Evolutionary conservation across 1,140 invertebrate genomes (phyloP), one percentile per base, ranked within the genome.

Genomic region (Thereuonema tuberculata): DNA sequence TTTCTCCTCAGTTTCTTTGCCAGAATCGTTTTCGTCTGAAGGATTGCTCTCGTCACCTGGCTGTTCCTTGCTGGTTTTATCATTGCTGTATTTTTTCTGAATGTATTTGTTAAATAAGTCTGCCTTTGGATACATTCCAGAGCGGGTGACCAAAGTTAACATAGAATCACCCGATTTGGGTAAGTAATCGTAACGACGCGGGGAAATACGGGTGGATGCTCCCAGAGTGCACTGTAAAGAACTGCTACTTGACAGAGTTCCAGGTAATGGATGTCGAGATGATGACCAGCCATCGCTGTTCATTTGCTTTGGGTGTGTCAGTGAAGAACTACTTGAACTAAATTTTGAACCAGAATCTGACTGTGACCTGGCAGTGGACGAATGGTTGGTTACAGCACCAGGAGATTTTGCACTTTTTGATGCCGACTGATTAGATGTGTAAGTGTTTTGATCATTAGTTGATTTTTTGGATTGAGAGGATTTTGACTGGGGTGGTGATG

Each of bases 91-190:
- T n/a, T n/a, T 50, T 12, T 21, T 50, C 24, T 50, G 48, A 21
- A 50, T 12, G 24, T 55, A n/a, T 55, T 55, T 31, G n/a, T 9
- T 46, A 25, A 57, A 17, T 3, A 57, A 24, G 25, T 46, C 20
- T 2, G 28, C 17, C 23, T 57, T 57, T 17, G 20, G 28, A 57
- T 57, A 57, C 3, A 15, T 20, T 43, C 56, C 56, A 43, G 56
- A 57, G 3, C 56, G 28, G 3, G 56, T 57, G 2, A 43, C 37
- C 28, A 57, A 24, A 43, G 56, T 43, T 15, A 28, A 28, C 14
- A 55, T 9, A 25, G 14, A 24, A 55, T 55, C 53, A 23, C 21
- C 14, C 5, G 31, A 37, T n/a, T n/a, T n/a, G n/a, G n/a, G n/a
- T n/a, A n/a, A n/a, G n/a, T n/a, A n/a, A n/a, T n/a, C n/a, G n/a